Evolutionary conservation across 2,888 invertebrate species (phyloP).

Genomic region (Philonicus albiceps): DNA sequence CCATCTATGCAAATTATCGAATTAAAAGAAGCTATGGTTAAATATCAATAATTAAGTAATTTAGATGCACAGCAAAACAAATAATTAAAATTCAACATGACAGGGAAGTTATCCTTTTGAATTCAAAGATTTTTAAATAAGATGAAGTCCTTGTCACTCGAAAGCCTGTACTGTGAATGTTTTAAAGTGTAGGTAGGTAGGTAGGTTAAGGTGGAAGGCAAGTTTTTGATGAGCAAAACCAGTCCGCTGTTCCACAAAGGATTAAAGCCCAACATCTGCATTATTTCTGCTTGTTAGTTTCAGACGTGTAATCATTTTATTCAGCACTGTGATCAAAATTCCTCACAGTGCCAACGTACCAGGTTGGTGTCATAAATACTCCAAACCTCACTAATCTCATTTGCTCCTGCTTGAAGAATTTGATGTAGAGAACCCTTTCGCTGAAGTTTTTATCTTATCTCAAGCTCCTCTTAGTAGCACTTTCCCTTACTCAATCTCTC

Average conservation of each 20-base stretch:
- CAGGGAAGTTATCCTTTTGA: background rate
- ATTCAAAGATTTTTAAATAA: background rate
- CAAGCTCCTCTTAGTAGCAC: background rate
- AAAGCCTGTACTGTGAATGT: background rate
- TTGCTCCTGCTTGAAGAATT: background rate
- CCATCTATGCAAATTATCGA: background rate
- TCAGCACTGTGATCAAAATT: background rate
- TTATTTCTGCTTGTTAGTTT: slow-evolving; percentile 14
- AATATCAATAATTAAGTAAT: background rate
- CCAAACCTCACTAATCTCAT: background rate
- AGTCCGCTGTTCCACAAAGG: background rate
- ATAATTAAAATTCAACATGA: no score
- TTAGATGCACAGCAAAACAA: background rate
- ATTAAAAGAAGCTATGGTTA: background rate
- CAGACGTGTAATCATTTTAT: slow-evolving; percentile 9
- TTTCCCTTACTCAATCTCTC: background rate
- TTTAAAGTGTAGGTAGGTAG: background rate
- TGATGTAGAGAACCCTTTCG: background rate
- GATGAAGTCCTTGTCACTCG: background rate
- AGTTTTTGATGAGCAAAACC: background rate
- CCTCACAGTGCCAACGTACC: background rate
- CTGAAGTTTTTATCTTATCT: background rate
- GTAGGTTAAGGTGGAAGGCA: background rate
- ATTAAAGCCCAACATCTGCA: background rate
- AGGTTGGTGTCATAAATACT: background rate